A percentile compares a stretch with the other conserved stretches of the same genome.
Conservation (phyloP, 1,140 invertebrate genomes). For the Drosophila willistoni region DNA sequence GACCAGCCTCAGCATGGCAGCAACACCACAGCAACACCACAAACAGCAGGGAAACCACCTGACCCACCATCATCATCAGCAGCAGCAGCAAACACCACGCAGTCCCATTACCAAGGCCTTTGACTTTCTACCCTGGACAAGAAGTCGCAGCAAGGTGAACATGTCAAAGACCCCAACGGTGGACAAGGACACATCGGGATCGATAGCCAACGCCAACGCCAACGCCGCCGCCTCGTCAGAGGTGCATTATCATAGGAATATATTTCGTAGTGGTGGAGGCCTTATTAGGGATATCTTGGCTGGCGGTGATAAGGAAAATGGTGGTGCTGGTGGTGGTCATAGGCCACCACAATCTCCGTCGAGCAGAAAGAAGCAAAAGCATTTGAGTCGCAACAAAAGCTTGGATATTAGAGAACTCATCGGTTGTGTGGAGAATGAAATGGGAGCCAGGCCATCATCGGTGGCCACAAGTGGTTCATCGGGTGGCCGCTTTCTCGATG, state of each 20-base stretch:
- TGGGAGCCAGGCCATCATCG: constrained; percentile 28
- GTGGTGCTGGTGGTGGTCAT: constrained; percentile 35
- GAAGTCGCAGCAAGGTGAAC: constrained; percentile 62
- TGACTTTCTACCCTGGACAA: constrained; percentile 76
- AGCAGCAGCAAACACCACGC: constrained; percentile 37
- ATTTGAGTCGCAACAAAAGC: constrained; percentile 73
- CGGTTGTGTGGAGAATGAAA: constrained; percentile 63
- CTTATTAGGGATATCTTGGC: constrained; percentile 76
- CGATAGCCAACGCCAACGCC: neutral
- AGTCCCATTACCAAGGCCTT: constrained; percentile 82
- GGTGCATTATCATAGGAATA: constrained; percentile 75
- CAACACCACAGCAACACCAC: constrained; percentile 32
- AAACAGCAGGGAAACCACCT: constrained; percentile 36
- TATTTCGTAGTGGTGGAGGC: constrained; percentile 75
- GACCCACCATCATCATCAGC: constrained; percentile 26
- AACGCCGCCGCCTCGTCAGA: constrained; percentile 24
- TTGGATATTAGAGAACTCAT: constrained; percentile 77
- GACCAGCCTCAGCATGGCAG: constrained; percentile 35
- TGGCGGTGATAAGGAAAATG: constrained; percentile 65
- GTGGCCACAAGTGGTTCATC: neutral
- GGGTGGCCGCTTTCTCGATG: constrained; percentile 65
- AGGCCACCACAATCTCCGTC: constrained; percentile 59
- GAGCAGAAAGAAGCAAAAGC: constrained; percentile 62
- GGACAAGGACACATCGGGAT: neutral
- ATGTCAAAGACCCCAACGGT: constrained; percentile 29